Evolutionary conservation across 2,797 vertebrate genomes (phyloP).

Genomic region (Peromyscus nudipes): DNA sequence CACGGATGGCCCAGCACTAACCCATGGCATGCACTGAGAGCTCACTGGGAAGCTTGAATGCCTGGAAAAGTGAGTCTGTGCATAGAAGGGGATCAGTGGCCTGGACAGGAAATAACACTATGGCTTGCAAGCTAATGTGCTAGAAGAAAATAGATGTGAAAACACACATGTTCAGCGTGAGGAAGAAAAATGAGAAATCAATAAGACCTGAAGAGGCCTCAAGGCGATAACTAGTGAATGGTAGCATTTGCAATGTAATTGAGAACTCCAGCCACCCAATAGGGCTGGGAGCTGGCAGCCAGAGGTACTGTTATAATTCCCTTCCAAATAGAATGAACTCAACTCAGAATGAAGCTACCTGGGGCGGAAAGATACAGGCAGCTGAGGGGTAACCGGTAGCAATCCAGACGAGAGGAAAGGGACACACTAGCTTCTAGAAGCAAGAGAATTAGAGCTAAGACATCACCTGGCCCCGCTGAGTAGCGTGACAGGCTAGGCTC

Average conservation of each 20-base stretch:
- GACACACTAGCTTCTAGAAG: neutral
- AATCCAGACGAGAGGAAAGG: too few relatives aligned
- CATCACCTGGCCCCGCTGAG: too few relatives aligned
- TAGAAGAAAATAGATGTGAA: slow-evolving; percentile 70
- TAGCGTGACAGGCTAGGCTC: neutral
- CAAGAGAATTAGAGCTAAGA: neutral
- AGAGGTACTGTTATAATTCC: neutral
- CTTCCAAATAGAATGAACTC: neutral
- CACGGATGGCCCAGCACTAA: neutral
- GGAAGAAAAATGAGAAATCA: slow-evolving; percentile 70
- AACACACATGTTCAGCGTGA: slow-evolving; percentile 61
- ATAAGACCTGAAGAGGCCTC: slow-evolving; percentile 56
- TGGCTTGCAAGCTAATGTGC: slow-evolving; percentile 41
- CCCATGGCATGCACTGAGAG: neutral
- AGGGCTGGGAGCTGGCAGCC: neutral
- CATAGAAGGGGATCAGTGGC: neutral
- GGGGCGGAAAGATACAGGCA: neutral
- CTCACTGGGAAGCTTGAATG: neutral
- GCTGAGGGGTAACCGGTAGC: too few relatives aligned
- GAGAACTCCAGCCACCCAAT: neutral
- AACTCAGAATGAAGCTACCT: neutral
- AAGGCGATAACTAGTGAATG: slow-evolving; percentile 40
- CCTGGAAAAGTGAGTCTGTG: neutral
- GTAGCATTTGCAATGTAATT: neutral
- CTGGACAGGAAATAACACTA: slow-evolving; percentile 29